Evolutionary conservation across 2,888 invertebrate genomes (phyloP).

Genomic region (Agonopterix arenella): DNA sequence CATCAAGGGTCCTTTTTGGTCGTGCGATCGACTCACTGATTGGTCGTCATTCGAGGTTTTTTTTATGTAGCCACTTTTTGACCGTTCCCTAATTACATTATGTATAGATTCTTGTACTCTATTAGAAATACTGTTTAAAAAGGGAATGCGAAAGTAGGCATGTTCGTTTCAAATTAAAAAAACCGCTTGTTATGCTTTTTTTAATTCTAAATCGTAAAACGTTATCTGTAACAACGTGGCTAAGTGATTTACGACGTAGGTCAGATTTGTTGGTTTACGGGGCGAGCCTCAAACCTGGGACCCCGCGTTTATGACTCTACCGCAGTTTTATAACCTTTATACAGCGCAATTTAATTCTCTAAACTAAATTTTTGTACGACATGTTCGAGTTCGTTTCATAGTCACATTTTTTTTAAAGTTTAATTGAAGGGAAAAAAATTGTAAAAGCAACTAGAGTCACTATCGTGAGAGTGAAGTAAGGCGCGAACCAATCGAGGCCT

Average conservation of each 20-base stretch:
- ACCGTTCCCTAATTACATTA: conserved; percentile 60
- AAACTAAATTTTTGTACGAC: conserved; percentile 33
- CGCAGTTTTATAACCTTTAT: conserved; percentile 59
- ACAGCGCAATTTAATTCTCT: conserved; percentile 32
- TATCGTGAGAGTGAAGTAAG: conserved; percentile 14
- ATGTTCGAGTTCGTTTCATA: conserved; percentile 11
- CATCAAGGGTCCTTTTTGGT: conserved; percentile 37
- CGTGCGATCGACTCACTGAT: conserved; percentile 45
- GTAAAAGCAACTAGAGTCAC: conserved; percentile 1
- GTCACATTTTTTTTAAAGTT: conserved; percentile 1
- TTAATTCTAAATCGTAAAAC: conserved; percentile 53
- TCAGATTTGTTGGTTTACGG: conserved; percentile 73
- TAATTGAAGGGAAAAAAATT: not conserved
- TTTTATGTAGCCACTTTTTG: conserved; percentile 34
- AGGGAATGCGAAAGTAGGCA: too few relatives aligned
- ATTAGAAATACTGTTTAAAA: conserved; percentile 6
- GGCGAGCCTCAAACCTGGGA: conserved; percentile 57
- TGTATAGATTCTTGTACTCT: conserved; percentile 39
- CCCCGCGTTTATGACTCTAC: conserved; percentile 55
- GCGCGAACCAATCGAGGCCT: conserved; percentile 47
- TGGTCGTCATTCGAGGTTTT: conserved; percentile 48
- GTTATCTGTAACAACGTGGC: conserved; percentile 70
- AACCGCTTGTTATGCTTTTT: conserved; percentile 3
- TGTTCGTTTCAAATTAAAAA: not conserved
- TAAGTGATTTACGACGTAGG: conserved; percentile 74